These are phyloP conservation scores for Phylloscopus trochilus DNA, from an alignment of 2,113 vertebrate species.

Conservation along the genomic window DNA sequence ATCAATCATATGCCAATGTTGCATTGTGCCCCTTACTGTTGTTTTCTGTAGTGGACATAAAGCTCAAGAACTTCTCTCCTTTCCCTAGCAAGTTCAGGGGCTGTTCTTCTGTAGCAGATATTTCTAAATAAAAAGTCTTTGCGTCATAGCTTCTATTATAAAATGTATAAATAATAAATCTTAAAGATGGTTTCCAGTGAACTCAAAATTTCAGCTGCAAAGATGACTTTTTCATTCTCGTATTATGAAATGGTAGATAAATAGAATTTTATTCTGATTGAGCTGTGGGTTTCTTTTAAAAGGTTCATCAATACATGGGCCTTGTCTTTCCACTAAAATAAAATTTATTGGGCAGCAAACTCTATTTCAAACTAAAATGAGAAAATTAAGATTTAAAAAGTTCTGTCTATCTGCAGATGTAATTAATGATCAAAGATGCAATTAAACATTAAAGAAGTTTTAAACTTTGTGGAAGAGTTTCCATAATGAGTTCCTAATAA, in stretches of 20 bases:
- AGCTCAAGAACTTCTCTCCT: not conserved
- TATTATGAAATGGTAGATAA: conserved; percentile 1
- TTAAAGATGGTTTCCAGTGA: not conserved
- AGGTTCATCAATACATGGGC: not conserved
- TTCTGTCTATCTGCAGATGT: conserved; percentile 6
- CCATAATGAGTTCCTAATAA: conserved; percentile 47
- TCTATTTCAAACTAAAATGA: conserved; percentile 37
- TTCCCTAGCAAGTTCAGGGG: not conserved
- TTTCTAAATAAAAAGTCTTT: not conserved
- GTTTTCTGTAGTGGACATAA: not conserved
- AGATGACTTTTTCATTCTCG: not conserved
- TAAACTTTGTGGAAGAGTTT: conserved; percentile 32
- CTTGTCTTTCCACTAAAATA: not conserved
- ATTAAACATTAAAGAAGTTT: conserved; percentile 58
- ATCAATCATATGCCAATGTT: rapidly evolving
- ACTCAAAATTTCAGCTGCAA: not conserved
- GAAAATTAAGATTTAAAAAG: conserved; percentile 58
- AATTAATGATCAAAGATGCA: conserved; percentile 47
- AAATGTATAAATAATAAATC: not conserved
- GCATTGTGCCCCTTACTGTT: rapidly evolving
- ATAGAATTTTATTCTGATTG: conserved; percentile 40
- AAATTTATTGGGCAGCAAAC: not conserved
- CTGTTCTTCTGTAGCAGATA: not conserved
- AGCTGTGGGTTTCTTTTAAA: conserved; percentile 21
- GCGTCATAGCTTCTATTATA: not conserved